Percentiles rank a stretch among this genome's conserved stretches.
phyloP scores from a whole-genome alignment of 2,888 invertebrate species.

The Clostera curtula region DNA sequence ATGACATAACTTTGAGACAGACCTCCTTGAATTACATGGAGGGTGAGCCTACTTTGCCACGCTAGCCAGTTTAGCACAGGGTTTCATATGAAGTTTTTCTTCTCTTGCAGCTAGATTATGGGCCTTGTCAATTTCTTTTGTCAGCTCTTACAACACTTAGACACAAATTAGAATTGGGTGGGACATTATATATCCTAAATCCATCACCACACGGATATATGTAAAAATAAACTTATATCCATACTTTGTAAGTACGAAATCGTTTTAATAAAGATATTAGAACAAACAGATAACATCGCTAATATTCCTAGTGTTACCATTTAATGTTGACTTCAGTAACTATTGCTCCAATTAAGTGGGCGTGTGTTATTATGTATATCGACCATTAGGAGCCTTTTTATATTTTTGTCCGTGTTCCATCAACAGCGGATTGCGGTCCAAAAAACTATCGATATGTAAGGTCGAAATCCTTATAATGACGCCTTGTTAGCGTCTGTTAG shows the following conservation, averaged over 20 bases:
- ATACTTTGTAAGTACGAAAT: not conserved
- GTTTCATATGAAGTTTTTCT: too few relatives aligned
- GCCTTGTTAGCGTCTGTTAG: constrained; percentile 67
- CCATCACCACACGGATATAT: too few relatives aligned
- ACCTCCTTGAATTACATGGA: too few relatives aligned
- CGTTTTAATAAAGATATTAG: not conserved
- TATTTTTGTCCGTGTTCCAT: constrained; percentile 20
- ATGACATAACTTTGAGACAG: too few relatives aligned
- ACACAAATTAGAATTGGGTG: too few relatives aligned
- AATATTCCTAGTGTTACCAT: constrained; percentile 9
- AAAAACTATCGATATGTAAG: constrained; percentile 53
- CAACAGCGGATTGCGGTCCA: constrained; percentile 35
- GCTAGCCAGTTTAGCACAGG: too few relatives aligned
- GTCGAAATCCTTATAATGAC: constrained; percentile 64
- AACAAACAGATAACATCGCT: constrained; percentile 7
- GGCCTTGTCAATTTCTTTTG: too few relatives aligned
- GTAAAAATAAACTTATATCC: too few relatives aligned
- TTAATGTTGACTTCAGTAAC: constrained; percentile 14
- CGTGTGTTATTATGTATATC: constrained; percentile 13
- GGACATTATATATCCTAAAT: too few relatives aligned
- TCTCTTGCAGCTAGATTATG: too few relatives aligned
- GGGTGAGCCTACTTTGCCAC: too few relatives aligned
- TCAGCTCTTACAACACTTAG: too few relatives aligned
- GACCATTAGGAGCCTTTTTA: constrained; percentile 19
- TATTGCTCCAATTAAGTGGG: constrained; percentile 18